Evolutionary conservation across 2,888 invertebrate genomes (phyloP).

Genomic region (Orchestes rusci): DNA sequence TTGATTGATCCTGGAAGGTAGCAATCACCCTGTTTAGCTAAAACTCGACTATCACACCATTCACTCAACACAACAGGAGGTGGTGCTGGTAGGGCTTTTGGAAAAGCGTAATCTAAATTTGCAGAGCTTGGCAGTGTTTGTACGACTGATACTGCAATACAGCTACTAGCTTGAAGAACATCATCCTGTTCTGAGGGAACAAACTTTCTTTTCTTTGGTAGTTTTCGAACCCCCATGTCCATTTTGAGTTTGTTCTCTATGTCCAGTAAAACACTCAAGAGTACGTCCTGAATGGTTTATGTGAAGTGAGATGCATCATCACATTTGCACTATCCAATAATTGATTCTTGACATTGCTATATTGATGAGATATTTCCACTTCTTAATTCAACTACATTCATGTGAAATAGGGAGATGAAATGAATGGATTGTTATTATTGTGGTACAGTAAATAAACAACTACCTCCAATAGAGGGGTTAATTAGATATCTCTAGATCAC

Average conservation of each 20-base stretch:
- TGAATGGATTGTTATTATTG: slow-evolving; percentile 40
- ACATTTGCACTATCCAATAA: slow-evolving; percentile 1
- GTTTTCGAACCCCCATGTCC: slow-evolving; percentile 59
- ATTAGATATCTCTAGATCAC: too few relatives aligned
- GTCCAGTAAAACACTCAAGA: slow-evolving; percentile 23
- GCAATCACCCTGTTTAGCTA: slow-evolving; percentile 76
- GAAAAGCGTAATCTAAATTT: slow-evolving; percentile 41
- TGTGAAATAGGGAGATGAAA: too few relatives aligned
- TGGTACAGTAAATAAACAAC: slow-evolving; percentile 43
- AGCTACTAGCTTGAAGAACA: slow-evolving; percentile 30
- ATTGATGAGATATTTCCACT: too few relatives aligned
- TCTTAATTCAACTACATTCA: too few relatives aligned
- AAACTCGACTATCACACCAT: slow-evolving; percentile 88
- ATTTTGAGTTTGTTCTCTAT: slow-evolving; percentile 30
- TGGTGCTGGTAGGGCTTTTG: slow-evolving; percentile 21
- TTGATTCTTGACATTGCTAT: too few relatives aligned
- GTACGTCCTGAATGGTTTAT: slow-evolving; percentile 32
- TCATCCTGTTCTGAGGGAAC: slow-evolving; percentile 73
- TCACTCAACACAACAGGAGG: slow-evolving; percentile 71
- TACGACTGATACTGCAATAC: slow-evolving; percentile 41
- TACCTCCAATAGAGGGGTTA: too few relatives aligned
- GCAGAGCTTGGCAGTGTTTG: slow-evolving; percentile 38
- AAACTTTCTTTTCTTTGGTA: slow-evolving; percentile 91
- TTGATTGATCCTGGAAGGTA: slow-evolving; percentile 87
- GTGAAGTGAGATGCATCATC: slow-evolving; percentile 16